These are phyloP conservation scores for Copidosoma aretas DNA, from an alignment of 2,888 invertebrate genomes.

Conservation along the genomic window DNA sequence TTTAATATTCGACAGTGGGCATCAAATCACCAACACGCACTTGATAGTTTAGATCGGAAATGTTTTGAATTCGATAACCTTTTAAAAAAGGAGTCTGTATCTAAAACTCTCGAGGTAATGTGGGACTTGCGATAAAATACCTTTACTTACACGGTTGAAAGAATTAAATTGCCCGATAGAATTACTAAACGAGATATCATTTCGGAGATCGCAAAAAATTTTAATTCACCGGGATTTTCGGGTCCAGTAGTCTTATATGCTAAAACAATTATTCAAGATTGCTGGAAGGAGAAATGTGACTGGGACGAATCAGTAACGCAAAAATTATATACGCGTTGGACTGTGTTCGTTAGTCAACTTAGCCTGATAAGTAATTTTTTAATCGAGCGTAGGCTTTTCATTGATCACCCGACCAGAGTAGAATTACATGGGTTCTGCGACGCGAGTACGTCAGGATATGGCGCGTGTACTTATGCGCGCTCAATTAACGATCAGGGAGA, in stretches of 20 bases:
- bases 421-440: slow-evolving; percentile 14
- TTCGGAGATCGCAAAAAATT: slow-evolving; percentile 9
- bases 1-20: slow-evolving; percentile 40
- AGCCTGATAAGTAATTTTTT: not conserved
- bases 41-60: slow-evolving; percentile 8
- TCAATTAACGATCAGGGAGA: not conserved
- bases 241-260: not conserved
- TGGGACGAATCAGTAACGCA: slow-evolving; percentile 17
- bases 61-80: not conserved
- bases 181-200: not conserved
- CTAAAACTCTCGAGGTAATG: slow-evolving; percentile 31
- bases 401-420: not conserved
- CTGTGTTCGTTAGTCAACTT: not conserved
- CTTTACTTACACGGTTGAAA: not conserved
- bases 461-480: not conserved
- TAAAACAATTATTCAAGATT: slow-evolving; percentile 3
- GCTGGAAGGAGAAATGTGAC: slow-evolving; percentile 1
- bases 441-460: not conserved
- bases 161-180: not conserved
- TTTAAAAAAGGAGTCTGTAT: not conserved
- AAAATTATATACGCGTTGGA: not conserved
- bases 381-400: not conserved
- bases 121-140: slow-evolving; percentile 30
- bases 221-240: slow-evolving; percentile 4
- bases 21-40: not conserved